Evolutionary conservation across 1,140 invertebrate species (phyloP), one percentile per base, ranked within the genome.

Genomic region (Thaumetopoea pityocampa): DNA sequence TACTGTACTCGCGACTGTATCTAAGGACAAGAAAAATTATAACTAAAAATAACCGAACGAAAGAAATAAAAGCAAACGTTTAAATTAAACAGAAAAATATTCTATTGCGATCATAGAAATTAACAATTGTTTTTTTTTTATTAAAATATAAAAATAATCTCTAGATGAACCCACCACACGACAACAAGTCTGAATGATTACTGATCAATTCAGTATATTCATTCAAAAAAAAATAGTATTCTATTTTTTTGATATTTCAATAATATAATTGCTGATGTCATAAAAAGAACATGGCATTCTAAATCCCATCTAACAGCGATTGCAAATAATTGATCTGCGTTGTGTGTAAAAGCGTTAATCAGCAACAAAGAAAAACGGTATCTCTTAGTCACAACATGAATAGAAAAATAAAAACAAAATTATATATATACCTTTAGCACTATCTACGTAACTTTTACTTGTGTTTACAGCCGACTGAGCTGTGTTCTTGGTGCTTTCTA

Each of bases 1-100:
- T 61, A 81, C 59, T 42, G 77, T 78, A 48, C 47, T 72, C 14
- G 64, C 58, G 48, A 78, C 61, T 4, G 69, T 63, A 59, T 78
- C 73, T 81, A 78, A 27, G 57, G 57, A 28, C 28, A 37, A 36
- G 51, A 38, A 34, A 50, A 41, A 52, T 15, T 14, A 18, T 29
- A 34, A 44, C 33, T 23, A 26, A 22, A 20, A 14, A 12, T 24
- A 16, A 24, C 7, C 1, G n/a, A 24, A 24, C 32, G n/a, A n/a
- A n/a, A n/a, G n/a, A n/a, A n/a, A n/a, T n/a, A n/a, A n/a, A n/a
- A n/a, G n/a, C n/a, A n/a, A n/a, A n/a, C n/a, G n/a, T n/a, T n/a
- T n/a, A n/a, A n/a, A n/a, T n/a, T n/a, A n/a, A n/a, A n/a, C n/a
- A n/a, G n/a, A n/a, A n/a, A n/a, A n/a, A n/a, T n/a, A n/a, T n/a